Evolutionary conservation across 2,113 vertebrate genomes (phyloP).

Genomic region (Paramormyrops kingsleyae): DNA sequence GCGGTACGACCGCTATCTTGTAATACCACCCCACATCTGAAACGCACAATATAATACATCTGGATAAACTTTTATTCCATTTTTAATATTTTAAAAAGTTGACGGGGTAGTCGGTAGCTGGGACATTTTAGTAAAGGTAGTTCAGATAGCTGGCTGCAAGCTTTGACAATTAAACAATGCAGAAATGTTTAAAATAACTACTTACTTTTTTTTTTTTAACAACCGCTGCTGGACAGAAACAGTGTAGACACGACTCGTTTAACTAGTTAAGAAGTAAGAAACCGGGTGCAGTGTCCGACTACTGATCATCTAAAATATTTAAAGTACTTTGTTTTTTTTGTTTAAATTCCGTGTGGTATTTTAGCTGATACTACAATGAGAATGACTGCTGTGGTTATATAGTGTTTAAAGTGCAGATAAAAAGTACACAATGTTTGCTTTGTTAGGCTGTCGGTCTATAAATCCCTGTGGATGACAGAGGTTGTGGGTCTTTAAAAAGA

Average conservation of each 20-base stretch:
- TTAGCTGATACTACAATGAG: not conserved
- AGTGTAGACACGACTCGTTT: not conserved
- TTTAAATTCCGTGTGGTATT: not conserved
- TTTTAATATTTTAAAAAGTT: not conserved
- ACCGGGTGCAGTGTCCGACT: not conserved
- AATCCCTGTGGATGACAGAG: conserved; percentile 56
- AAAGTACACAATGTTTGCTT: conserved; percentile 44
- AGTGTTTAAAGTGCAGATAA: conserved; percentile 28
- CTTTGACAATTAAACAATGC: not conserved
- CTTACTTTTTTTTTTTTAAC: no score
- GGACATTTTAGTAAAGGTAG: not conserved
- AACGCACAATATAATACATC: not conserved
- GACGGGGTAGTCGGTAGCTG: not conserved
- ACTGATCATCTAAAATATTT: not conserved
- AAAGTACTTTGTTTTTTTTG: not conserved
- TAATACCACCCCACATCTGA: not conserved
- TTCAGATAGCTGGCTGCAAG: not conserved
- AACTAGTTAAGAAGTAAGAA: not conserved
- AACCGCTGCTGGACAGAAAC: not conserved
- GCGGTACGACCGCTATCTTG: not conserved
- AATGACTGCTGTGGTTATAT: not conserved
- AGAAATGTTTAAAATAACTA: not conserved
- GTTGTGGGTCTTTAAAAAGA: conserved; percentile 32
- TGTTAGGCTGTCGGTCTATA: conserved; percentile 44
- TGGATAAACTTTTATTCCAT: not conserved